Evolutionary conservation across 1,140 invertebrate genomes (phyloP), one percentile per base, ranked within the genome.

Genomic region (Ceratina australensis): DNA sequence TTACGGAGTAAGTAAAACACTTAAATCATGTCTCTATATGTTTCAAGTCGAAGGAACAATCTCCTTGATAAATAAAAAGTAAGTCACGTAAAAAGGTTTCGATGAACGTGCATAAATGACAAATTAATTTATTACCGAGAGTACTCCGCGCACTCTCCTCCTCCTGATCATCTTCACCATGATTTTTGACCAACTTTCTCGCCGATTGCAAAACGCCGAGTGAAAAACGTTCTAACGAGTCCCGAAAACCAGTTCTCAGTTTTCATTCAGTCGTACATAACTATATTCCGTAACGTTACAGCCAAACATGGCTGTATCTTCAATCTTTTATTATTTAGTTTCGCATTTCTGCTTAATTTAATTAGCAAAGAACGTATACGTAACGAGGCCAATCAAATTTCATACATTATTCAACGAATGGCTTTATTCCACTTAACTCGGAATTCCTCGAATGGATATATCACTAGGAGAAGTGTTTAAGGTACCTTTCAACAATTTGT

Each of bases 111-210:
- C n/a, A n/a, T 5, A 1, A 20, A 65, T 5, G n/a, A 15, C 16
- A 8, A 7, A 49, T 49, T 16, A 8, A n/a, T 50, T 33, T 28
- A 54, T 54, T 18, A n/a, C 52, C 52, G 52, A 54, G 7, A 7
- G n/a, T 15, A 54, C 3, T n/a, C 12, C 18, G 16, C 15, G 18
- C 15, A 54, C 16, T 28, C 52, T 28, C 65, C 28, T 26, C n/a
- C 18, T 28, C 52, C 52, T 18, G 2, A 52, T 54, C 24, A n/a
- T 26, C 15, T 1, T 33, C 16, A 0, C 3, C 3, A 56, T 1
- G n/a, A 33, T 28, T 59, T 75, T 67, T 28, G 42, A 18, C 8
- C 15, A 26, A 33, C 73, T 75, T 75, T 75, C 73, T 67, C 63
- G 20, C 15, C 22, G 54, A 20, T 59, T 67, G 63, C 72, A 18